Evolutionary conservation across 2,888 invertebrate species (phyloP).

Genomic region (Neuroscelio doddi): DNA sequence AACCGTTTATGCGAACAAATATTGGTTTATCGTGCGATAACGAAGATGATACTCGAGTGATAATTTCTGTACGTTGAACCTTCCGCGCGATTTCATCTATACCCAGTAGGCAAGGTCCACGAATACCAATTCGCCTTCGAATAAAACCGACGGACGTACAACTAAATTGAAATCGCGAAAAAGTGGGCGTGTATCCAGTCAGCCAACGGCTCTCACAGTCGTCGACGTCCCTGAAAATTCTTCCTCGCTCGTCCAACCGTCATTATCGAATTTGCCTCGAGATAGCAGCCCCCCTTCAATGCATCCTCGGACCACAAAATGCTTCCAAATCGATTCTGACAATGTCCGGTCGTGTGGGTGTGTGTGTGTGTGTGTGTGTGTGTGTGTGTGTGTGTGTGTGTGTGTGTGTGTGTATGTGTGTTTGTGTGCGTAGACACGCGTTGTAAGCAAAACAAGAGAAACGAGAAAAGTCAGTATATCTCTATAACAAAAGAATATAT

Average conservation of each 20-base stretch:
- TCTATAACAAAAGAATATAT: too few species aligned
- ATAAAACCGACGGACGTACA: conserved; percentile 55
- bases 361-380: too few species aligned
- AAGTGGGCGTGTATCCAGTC: conserved; percentile 61
- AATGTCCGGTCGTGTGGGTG: neutral
- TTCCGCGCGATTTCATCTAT: conserved; percentile 25
- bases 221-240: conserved; percentile 26
- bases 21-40: too few species aligned
- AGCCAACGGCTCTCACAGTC: conserved; percentile 53
- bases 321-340: conserved; percentile 5
- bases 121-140: conserved; percentile 47
- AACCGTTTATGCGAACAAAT: too few species aligned
- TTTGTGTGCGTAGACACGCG: too few species aligned
- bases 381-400: too few species aligned
- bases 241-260: conserved; percentile 36
- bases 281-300: conserved; percentile 22
- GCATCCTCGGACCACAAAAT: neutral
- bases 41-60: too few species aligned
- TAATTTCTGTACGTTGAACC: too few species aligned
- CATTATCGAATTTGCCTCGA: conserved; percentile 44
- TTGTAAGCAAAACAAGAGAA: too few species aligned
- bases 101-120: conserved; percentile 26
- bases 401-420: too few species aligned
- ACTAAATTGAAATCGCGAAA: conserved; percentile 67
- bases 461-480: too few species aligned